Evolutionary conservation across 1,140 invertebrate genomes (phyloP).

Genomic region (Subanguina moxae): DNA sequence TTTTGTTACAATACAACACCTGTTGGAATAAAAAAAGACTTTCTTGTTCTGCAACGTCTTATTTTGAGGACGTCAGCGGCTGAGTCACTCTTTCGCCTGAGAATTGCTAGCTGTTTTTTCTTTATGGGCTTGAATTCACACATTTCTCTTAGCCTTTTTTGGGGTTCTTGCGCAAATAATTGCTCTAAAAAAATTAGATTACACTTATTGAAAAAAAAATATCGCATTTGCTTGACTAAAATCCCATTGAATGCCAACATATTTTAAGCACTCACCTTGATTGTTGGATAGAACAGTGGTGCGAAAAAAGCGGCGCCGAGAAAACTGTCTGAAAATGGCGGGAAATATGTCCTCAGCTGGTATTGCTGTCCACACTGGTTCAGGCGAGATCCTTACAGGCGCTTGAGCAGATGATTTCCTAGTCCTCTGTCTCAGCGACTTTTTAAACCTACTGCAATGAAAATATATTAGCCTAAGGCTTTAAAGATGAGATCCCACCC

Average conservation of each 20-base stretch:
- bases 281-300: not conserved
- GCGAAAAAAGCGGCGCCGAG: not conserved
- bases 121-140: not conserved
- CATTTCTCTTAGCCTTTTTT: no score
- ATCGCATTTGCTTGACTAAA: no score
- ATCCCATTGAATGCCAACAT: not conserved
- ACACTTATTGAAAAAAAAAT: no score
- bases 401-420: not conserved
- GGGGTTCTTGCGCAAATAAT: no score
- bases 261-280: not conserved
- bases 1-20: no score
- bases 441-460: not conserved
- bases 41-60: no score
- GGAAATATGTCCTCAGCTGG: not conserved
- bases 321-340: not conserved
- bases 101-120: not conserved
- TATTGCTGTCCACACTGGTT: not conserved
- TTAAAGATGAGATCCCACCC: no score
- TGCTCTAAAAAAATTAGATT: no score
- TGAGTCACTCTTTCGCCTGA: constrained; percentile 1
- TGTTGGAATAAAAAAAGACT: no score
- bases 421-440: not conserved
- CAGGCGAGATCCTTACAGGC: not conserved
- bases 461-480: no score
- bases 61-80: not conserved